Evolutionary conservation across 2,797 vertebrate species (phyloP).

Genomic region (Champsocephalus esox): DNA sequence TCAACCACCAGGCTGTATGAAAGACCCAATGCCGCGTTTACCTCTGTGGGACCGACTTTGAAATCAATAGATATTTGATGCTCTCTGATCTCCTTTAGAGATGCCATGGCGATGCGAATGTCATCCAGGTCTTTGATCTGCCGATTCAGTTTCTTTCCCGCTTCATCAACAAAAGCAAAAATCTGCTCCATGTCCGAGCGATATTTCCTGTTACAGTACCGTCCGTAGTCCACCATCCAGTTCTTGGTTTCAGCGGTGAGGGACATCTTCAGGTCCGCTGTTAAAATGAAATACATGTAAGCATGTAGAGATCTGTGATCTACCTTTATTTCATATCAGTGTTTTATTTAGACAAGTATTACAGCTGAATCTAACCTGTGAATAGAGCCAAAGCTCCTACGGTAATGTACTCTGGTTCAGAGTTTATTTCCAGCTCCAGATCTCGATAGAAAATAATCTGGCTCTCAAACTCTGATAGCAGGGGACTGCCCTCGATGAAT

Average conservation of each 20-base stretch:
- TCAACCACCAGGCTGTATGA: background rate
- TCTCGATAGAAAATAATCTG: constrained; percentile 92
- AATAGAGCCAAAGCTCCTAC: constrained; percentile 91
- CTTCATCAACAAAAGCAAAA: constrained; percentile 91
- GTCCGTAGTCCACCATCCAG: constrained; percentile 91
- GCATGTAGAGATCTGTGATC: background rate
- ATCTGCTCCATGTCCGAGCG: constrained; percentile 92
- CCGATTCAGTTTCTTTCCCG: constrained; percentile 91
- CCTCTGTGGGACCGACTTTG: constrained; percentile 94
- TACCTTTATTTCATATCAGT: background rate
- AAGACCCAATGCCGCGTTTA: constrained; percentile 62
- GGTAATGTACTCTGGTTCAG: constrained; percentile 92
- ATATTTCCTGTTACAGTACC: constrained; percentile 92
- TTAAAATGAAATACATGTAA: constrained; percentile 9
- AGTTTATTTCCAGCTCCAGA: constrained; percentile 89
- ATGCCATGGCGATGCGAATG: constrained; percentile 92
- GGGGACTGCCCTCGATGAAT: constrained; percentile 85
- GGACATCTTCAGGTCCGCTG: constrained; percentile 92
- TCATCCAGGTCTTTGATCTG: constrained; percentile 95
- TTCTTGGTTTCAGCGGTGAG: constrained; percentile 91
- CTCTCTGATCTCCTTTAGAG: constrained; percentile 93
- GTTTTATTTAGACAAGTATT: background rate
- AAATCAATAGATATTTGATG: constrained; percentile 91
- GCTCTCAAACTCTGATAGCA: constrained; percentile 93
- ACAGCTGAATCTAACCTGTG: constrained; percentile 83